Conservation (phyloP, 1,140 invertebrate genomes). For the Cydia amplana region DNA sequence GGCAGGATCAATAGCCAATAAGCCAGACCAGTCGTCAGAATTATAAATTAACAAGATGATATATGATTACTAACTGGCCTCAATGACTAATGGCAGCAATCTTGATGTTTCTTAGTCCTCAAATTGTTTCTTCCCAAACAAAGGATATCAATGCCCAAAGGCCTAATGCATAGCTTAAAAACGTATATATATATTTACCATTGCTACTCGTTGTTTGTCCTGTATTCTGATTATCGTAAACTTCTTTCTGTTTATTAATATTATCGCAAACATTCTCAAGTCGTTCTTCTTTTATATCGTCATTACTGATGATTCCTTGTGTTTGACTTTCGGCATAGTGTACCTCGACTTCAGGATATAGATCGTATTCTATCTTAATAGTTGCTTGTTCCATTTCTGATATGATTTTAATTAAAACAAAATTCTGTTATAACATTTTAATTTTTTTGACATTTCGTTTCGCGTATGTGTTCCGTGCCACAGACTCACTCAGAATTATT, state of each 20-base stretch:
- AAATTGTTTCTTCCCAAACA: too few relatives aligned
- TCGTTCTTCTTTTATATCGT: not conserved
- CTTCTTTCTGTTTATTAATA: not conserved
- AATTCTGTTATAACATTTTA: not conserved
- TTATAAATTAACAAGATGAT: too few relatives aligned
- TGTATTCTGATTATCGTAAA: not conserved
- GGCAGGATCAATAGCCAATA: too few relatives aligned
- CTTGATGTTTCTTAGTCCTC: too few relatives aligned
- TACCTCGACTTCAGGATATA: not conserved
- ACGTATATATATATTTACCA: not conserved
- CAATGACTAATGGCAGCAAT: too few relatives aligned
- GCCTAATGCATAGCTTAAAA: too few relatives aligned
- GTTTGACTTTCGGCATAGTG: not conserved
- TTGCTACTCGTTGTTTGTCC: not conserved
- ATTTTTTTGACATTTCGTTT: too few relatives aligned
- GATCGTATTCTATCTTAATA: not conserved
- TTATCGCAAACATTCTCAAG: not conserved
- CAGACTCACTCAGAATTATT: too few relatives aligned
- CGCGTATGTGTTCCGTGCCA: too few relatives aligned
- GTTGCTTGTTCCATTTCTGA: not conserved
- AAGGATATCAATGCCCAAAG: too few relatives aligned
- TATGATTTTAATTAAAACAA: not conserved
- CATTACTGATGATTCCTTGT: not conserved
- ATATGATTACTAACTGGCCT: too few relatives aligned
- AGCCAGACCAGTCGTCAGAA: too few relatives aligned